phyloP scores from a whole-genome alignment of 2,888 invertebrate species.

The Catocala nupta region DNA sequence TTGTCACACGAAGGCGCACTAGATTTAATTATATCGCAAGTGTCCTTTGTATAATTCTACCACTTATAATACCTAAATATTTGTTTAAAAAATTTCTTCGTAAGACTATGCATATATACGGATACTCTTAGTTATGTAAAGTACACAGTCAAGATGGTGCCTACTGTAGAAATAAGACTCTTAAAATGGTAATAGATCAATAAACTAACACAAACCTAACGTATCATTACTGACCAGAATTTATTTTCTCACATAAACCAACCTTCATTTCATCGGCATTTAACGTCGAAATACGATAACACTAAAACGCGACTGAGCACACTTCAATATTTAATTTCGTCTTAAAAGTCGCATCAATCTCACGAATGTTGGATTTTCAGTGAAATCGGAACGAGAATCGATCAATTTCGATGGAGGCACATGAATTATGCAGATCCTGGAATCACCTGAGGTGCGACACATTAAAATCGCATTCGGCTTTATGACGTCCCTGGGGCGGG shows the following conservation, averaged over 20 bases:
- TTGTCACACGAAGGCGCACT: no score
- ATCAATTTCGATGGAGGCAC: slow-evolving; percentile 51
- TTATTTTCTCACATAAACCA: background rate
- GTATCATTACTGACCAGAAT: background rate
- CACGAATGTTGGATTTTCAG: slow-evolving; percentile 40
- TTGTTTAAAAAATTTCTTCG: no score
- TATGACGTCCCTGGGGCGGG: slow-evolving; percentile 57
- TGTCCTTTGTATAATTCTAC: no score
- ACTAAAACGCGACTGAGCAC: slow-evolving; percentile 14
- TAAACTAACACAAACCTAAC: no score
- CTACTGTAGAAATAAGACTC: no score
- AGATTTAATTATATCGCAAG: no score
- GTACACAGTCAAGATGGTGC: no score
- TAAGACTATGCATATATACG: no score
- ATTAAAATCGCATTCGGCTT: slow-evolving; percentile 79
- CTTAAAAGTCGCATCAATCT: slow-evolving; percentile 43
- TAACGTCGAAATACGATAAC: slow-evolving; percentile 4
- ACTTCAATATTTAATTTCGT: slow-evolving; percentile 48
- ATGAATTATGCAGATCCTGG: slow-evolving; percentile 75
- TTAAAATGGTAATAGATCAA: no score
- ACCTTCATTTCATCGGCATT: background rate
- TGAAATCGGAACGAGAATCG: slow-evolving; percentile 51
- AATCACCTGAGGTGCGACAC: slow-evolving; percentile 74
- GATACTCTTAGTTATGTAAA: no score
- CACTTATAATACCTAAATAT: no score